Base-by-base conservation (phyloP, 2,797 vertebrate species). In the Toxotes lorentzi region DNA sequence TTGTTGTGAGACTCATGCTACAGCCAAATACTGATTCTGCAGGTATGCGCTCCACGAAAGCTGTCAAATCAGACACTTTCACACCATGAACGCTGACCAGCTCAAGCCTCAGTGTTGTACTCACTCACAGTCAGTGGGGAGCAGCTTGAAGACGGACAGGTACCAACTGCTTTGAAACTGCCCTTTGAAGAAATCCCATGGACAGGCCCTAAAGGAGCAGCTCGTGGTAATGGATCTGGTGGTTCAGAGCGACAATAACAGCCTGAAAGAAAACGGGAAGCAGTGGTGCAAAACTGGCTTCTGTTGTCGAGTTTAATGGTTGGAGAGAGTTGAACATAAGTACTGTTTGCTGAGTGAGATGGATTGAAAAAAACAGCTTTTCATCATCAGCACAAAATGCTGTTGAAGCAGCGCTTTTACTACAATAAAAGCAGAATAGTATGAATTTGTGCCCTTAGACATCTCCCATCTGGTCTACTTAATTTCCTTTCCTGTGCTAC, bases 401-500 rank as follows among this genome's bases (percentile, higher is more conserved):
- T 43, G 71, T 70, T 27, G 74, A 87, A 81, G 62, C 78, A 82
- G 74, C 70, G 0, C 38, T 85, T 89, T 85, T 68, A 41, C 57
- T n/a, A 40, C 61, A 50, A 62, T 83, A 70, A 83, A 85, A 86
- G 78, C 70, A 76, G 70, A 78, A 62, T 34, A 60, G 57, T 72
- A 66, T 65, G 38, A 84, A 70, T 82, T 30, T 76, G 66, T 81
- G 84, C 79, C 81, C 63, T 84, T 59, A 62, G 74, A 89, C 84
- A 86, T 86, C 64, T 59, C 64, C 87, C 88, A 89, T 90, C 86
- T 91, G 85, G 63, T 80, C 65, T 7, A 47, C 43, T 75, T 83
- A 51, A 73, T 83, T 83, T 67, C 57, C 40, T 50, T 73, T 50
- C 19, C 48, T 50, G 57, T 59, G 60, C 54, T 78, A 30, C 61